Conservation (phyloP, 2,113 vertebrate genomes). For the Hippoglossus stenolepis region DNA sequence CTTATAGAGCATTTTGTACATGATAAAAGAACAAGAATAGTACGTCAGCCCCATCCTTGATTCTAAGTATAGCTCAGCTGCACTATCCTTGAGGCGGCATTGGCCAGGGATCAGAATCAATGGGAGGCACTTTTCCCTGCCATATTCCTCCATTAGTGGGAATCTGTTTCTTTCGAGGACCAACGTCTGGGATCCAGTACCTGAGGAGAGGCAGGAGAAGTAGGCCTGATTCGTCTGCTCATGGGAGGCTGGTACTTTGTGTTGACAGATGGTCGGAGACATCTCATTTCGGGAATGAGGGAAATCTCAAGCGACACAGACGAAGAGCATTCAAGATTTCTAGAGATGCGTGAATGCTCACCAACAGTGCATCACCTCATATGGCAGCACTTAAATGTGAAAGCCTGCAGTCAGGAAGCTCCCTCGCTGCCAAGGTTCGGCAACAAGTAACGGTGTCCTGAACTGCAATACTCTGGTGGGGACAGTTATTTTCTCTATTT, state of each 20-base stretch:
- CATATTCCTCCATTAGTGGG: slow-evolving; percentile 64
- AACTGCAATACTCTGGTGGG: slow-evolving; percentile 15
- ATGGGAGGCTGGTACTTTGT: slow-evolving; percentile 42
- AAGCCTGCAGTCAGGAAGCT: slow-evolving; percentile 28
- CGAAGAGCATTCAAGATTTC: slow-evolving; percentile 41
- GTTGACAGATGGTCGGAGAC: slow-evolving; percentile 68
- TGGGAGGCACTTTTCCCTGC: slow-evolving; percentile 62
- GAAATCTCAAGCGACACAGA: slow-evolving; percentile 47
- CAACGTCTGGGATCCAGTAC: slow-evolving; percentile 47
- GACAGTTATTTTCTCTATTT: slow-evolving; percentile 24
- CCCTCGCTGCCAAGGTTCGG: not conserved
- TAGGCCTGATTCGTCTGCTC: slow-evolving; percentile 65
- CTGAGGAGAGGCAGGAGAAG: slow-evolving; percentile 46
- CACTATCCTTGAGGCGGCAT: slow-evolving; percentile 65
- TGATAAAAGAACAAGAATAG: slow-evolving; percentile 41
- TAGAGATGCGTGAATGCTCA: slow-evolving; percentile 41
- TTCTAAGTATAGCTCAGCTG: slow-evolving; percentile 59
- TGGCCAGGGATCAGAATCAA: slow-evolving; percentile 63
- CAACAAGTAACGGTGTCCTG: slow-evolving; percentile 28
- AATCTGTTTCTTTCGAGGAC: slow-evolving; percentile 54
- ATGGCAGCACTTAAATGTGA: slow-evolving; percentile 37
- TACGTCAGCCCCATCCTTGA: slow-evolving; percentile 31
- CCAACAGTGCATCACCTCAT: slow-evolving; percentile 41
- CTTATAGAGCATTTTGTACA: slow-evolving; percentile 28
- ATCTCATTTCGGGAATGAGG: slow-evolving; percentile 64